Evolutionary conservation across 2,113 vertebrate genomes (phyloP).

Genomic region (Kryptolebias marmoratus): DNA sequence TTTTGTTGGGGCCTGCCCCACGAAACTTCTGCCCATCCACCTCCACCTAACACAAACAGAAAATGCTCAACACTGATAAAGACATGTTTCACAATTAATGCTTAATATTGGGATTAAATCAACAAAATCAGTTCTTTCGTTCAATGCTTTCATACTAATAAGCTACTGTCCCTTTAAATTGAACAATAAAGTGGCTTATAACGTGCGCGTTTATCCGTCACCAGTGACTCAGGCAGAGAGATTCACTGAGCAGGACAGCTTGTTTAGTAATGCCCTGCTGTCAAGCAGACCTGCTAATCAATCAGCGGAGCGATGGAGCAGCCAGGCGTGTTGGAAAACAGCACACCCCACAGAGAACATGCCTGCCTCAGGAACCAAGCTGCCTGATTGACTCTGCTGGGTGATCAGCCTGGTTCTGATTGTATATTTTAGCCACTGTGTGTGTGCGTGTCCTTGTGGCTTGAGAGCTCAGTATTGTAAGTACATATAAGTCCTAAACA

Average conservation of each 20-base stretch:
- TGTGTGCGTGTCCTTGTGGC: background rate
- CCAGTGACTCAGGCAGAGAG: conserved; percentile 40
- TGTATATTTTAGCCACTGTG: conserved; percentile 11
- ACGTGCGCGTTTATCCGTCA: conserved; percentile 24
- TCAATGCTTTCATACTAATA: too few relatives aligned
- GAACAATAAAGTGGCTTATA: conserved; percentile 11
- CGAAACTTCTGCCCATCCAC: conserved; percentile 99
- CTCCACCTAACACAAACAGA: conserved; percentile 86
- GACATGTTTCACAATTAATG: background rate
- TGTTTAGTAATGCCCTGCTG: conserved; percentile 68
- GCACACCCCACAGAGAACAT: conserved; percentile 55
- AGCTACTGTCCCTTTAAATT: conserved; percentile 5
- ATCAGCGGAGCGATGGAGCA: conserved; percentile 72
- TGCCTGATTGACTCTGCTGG: conserved; percentile 60
- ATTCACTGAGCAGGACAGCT: conserved; percentile 51
- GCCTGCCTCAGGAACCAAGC: conserved; percentile 29
- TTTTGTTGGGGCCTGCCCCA: conserved; percentile 98
- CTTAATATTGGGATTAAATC: too few relatives aligned
- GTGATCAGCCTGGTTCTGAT: conserved; percentile 34
- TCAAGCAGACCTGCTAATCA: conserved; percentile 69
- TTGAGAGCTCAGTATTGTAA: background rate
- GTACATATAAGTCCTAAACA: background rate
- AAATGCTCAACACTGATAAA: background rate
- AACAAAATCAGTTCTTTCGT: too few relatives aligned
- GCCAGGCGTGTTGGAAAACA: conserved; percentile 68